phyloP scores from a whole-genome alignment of 2,888 invertebrate genomes.

The Archips xylosteana region DNA sequence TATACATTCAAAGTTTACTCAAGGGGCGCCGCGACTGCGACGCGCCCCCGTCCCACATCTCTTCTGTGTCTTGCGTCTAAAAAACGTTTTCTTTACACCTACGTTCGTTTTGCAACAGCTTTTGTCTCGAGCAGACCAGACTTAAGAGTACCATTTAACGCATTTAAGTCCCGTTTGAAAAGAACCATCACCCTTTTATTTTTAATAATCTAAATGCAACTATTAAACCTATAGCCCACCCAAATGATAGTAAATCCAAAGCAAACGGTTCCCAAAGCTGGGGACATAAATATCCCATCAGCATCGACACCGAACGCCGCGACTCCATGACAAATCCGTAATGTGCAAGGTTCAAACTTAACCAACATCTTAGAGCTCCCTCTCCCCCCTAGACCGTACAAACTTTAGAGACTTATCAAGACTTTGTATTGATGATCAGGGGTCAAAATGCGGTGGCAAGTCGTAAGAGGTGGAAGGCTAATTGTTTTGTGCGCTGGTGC shows the following conservation, averaged over 20 bases:
- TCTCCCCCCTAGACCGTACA: conserved; percentile 40
- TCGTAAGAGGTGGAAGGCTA: conserved; percentile 69
- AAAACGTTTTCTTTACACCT: not conserved
- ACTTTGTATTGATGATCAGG: not conserved
- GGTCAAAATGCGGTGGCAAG: conserved; percentile 52
- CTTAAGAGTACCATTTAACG: not conserved
- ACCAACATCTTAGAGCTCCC: conserved; percentile 54
- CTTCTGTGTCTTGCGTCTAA: no score
- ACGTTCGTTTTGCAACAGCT: not conserved
- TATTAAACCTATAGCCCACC: conserved; percentile 14
- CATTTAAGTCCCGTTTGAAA: conserved; percentile 6
- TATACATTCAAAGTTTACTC: no score
- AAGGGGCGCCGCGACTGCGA: no score
- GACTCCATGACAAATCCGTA: conserved; percentile 73
- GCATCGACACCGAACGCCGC: conserved; percentile 54
- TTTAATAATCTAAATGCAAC: not conserved
- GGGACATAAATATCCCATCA: conserved; percentile 54
- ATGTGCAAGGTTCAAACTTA: conserved; percentile 58
- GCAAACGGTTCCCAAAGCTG: conserved; percentile 42
- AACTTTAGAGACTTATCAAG: not conserved
- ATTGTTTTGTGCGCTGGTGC: conserved; percentile 66
- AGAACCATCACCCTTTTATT: not conserved
- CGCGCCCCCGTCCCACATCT: no score
- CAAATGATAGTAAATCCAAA: conserved; percentile 30
- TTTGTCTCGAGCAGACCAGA: not conserved